Base-by-base conservation (phyloP, 1,140 invertebrate species). In the Heterodera schachtii region DNA sequence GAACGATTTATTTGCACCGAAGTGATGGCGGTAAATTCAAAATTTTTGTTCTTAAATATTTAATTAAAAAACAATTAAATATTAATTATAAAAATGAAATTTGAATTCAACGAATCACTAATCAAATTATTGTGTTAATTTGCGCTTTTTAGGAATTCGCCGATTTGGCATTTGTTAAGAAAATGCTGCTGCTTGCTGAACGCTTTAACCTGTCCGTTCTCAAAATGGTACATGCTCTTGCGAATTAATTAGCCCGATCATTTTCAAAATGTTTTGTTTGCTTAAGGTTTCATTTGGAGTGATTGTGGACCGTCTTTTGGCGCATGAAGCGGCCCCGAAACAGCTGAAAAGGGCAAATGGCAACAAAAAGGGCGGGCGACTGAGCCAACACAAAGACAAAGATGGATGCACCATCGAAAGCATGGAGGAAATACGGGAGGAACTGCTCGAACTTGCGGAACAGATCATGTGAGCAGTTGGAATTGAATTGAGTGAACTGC, bases 101-200 rank as follows among this genome's bases (percentile, higher is more conserved):
- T 31, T 31, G 31, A 31, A 31, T 31, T 31, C 31, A 31, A 31
- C 0, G 31, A 31, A n/a, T n/a, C n/a, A n/a, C n/a, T n/a, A n/a
- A n/a, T n/a, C n/a, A n/a, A n/a, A n/a, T n/a, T n/a, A n/a, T n/a
- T n/a, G n/a, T n/a, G 3, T 41, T 49, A 80, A 57, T 19, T 16
- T 75, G 49, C 7, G 13, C 13, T 57, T 85, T 85, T 46, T 31
- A 85, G 84, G 84, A 85, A 64, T 83, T 76, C 31, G 82, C 85
- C 4, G 85, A 85, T 47, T 31, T 77, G 16, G 60, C 70, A 21
- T 83, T 85, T 57, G 82, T 87, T 2, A 85, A 85, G 75, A 85
- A 85, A 70, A 86, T 83, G 80, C 81, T 85, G 5, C 13, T 85
- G 44, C 64, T 85, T 8, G 84, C 84, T 57, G 84, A 87, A 57